These are phyloP conservation scores for Osmerus eperlanus DNA, from an alignment of 2,113 vertebrate species.

Conservation along the genomic window DNA sequence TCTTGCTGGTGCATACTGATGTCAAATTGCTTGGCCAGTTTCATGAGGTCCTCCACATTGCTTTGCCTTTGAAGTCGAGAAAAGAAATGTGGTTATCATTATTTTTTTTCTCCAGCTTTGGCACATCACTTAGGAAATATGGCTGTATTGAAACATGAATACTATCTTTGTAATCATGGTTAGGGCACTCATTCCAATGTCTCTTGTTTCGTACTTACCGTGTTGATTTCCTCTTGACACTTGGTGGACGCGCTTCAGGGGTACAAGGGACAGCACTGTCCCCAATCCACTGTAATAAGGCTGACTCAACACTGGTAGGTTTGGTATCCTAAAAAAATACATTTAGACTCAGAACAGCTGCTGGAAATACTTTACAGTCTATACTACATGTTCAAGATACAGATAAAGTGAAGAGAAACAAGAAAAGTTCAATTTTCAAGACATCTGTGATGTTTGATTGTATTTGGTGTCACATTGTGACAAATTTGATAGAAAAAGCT, in stretches of 20 bases:
- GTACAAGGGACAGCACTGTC: conserved; percentile 81
- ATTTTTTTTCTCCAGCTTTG: not conserved
- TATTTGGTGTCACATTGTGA: too few relatives aligned
- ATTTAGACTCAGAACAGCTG: not conserved
- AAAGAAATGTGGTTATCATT: not conserved
- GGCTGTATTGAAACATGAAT: too few relatives aligned
- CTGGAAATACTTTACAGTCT: too few relatives aligned
- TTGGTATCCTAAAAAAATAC: conserved; percentile 70
- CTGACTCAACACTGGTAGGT: conserved; percentile 61
- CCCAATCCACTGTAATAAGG: conserved; percentile 88
- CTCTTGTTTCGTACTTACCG: conserved; percentile 62
- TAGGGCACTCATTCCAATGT: not conserved
- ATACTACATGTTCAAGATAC: not conserved
- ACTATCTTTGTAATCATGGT: not conserved
- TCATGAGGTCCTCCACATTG: conserved; percentile 85
- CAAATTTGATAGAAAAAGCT: too few relatives aligned
- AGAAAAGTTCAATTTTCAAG: too few relatives aligned
- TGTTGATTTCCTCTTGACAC: conserved; percentile 67
- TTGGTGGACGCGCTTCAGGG: conserved; percentile 69
- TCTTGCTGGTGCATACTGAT: conserved; percentile 82
- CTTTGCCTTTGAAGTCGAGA: conserved; percentile 58
- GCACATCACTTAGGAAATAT: too few relatives aligned
- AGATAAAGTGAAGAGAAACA: not conserved
- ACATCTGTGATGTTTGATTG: too few relatives aligned
- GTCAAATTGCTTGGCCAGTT: conserved; percentile 88